phyloP scores from a whole-genome alignment of 2,888 invertebrate genomes.

The Argyresthia albistria region DNA sequence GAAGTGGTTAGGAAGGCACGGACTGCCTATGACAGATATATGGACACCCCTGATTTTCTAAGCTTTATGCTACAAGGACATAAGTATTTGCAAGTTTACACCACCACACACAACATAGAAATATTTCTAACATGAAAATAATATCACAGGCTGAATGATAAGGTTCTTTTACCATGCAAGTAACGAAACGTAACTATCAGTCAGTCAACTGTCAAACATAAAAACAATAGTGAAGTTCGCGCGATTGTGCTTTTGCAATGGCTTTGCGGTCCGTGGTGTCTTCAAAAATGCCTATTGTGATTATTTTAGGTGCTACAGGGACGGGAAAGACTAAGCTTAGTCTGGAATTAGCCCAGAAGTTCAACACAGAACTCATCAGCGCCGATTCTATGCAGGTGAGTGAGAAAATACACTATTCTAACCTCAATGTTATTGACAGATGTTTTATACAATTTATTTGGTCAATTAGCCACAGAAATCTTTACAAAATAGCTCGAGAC shows the following conservation, averaged over 20 bases:
- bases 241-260: conserved; percentile 34
- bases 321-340: conserved; percentile 97
- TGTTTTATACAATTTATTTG: no score
- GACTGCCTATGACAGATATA: no score
- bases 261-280: conserved; percentile 49
- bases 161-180: no score
- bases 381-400: conserved; percentile 99
- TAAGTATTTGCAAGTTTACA: no score
- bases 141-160: neutral
- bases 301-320: conserved; percentile 96
- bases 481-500: no score
- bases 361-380: conserved; percentile 93
- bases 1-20: no score
- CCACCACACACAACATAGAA: no score
- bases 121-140: no score
- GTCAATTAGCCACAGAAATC: no score
- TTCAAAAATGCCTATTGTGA: conserved; percentile 78
- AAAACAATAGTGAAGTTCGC: conserved; percentile 62
- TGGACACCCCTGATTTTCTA: no score
- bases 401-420: neutral
- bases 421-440: neutral
- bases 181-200: neutral
- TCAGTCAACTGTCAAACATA: conserved; percentile 16
- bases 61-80: no score
- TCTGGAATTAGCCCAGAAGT: conserved; percentile 89